phyloP scores from a whole-genome alignment of 2,797 vertebrate species.

The Parotocinclus haroldoi region DNA sequence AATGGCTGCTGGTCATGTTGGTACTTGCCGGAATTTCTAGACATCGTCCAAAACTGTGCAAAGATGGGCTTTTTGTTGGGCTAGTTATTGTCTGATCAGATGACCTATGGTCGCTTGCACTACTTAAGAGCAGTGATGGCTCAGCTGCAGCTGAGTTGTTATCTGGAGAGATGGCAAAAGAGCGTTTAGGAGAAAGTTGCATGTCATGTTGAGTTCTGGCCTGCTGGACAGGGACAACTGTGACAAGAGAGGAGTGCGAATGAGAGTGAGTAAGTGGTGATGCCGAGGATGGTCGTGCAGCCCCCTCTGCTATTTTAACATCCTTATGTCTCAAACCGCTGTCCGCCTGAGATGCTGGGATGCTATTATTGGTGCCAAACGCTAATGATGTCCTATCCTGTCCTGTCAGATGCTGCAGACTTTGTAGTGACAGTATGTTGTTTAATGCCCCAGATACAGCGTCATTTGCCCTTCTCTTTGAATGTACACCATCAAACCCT shows the following conservation, averaged over 20 bases:
- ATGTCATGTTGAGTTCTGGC: constrained; percentile 34
- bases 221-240: constrained; percentile 50
- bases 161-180: constrained; percentile 13
- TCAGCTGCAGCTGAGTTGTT: constrained; percentile 7
- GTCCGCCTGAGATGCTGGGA: constrained; percentile 8
- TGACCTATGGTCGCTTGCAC: background rate
- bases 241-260: constrained; percentile 62
- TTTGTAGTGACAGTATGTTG: constrained; percentile 48
- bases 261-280: constrained; percentile 61
- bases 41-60: constrained; percentile 50
- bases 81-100: constrained; percentile 7
- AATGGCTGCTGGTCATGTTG: constrained; percentile 47
- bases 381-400: background rate
- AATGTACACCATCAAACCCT: constrained; percentile 47
- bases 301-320: background rate
- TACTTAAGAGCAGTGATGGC: constrained; percentile 1
- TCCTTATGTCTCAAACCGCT: constrained; percentile 6
- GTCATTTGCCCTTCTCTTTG: constrained; percentile 60
- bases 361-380: constrained; percentile 15
- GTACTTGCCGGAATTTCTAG: constrained; percentile 54
- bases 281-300: constrained; percentile 10
- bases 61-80: constrained; percentile 21
- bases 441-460: constrained; percentile 59
- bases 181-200: background rate
- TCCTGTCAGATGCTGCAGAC: background rate